Base-by-base conservation (phyloP, 2,113 vertebrate species). In the Lepisosteus oculatus region DNA sequence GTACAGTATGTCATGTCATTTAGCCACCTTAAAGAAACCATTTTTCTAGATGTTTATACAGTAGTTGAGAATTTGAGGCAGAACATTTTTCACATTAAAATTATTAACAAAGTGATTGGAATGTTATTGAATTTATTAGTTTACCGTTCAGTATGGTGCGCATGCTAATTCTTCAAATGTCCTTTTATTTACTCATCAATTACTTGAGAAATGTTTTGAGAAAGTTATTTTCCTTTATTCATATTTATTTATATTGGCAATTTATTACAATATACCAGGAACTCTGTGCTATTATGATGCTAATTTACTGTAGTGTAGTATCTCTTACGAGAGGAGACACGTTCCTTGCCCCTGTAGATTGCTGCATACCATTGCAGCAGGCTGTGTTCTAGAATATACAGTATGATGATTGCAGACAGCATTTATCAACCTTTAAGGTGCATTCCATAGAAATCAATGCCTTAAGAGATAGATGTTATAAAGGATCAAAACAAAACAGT, bases 381-480 rank as follows among this genome's bases (percentile, higher is more conserved):
- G 69, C 9, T 51, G 29, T 61, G 62, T 17, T 47, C 62, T 77
- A 7, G 5, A 74, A 66, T 70, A 4, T 78, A 45, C 62, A 81
- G 56, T 68, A 55, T 69, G 68, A 41, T 44, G 71, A 47, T 62
- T 43, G 41, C 56, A 3, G 65, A 71, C 68, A 76, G 77, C 62
- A 41, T 69, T 75, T 72, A 56, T 77, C 78, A 63, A 61, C 44
- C 62, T 80, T 74, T 70, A 75, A 68, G 74, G 70, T 12, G 72
- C 43, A 51, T 75, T 75, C 65, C 68, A 68, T 11, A 55, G 9
- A 59, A 69, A 81, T 91, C 89, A 83, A 84, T 83, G 82, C 85
- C 79, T 81, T 80, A 78, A 70, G 78, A 89, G 90, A 89, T 90
- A 86, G 81, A 88, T 79, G 85, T 86, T 90, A 94, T 93, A 91